Percentiles rank a stretch among this genome's conserved stretches.
phyloP scores from a whole-genome alignment of 1,140 invertebrate species.

The Oscheius sp. region DNA sequence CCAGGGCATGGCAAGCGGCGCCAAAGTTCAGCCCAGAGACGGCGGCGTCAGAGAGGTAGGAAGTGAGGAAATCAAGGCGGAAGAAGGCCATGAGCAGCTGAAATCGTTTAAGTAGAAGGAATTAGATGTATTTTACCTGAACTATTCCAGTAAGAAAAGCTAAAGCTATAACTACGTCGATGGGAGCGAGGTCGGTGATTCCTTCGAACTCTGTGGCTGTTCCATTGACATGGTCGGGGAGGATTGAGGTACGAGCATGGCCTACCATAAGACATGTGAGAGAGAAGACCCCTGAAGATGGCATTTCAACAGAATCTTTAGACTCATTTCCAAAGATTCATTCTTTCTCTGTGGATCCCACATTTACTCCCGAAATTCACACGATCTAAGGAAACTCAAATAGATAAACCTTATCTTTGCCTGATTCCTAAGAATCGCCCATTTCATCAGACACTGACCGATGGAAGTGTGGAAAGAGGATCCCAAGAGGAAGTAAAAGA shows the following conservation, averaged over 20 bases:
- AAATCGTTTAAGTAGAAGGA: neutral
- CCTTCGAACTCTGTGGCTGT: neutral
- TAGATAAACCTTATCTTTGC: too few species aligned
- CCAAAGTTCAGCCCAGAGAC: conserved; percentile 31
- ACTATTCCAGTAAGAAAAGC: conserved; percentile 15
- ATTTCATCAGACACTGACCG: conserved; percentile 45
- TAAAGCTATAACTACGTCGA: conserved; percentile 5
- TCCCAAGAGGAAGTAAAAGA: conserved; percentile 64
- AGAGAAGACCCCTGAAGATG: conserved; percentile 63
- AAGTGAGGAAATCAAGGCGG: conserved; percentile 30
- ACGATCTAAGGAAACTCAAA: too few species aligned
- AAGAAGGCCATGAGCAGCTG: conserved; percentile 29
- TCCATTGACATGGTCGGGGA: conserved; percentile 10
- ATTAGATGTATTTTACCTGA: neutral
- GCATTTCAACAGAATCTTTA: too few species aligned
- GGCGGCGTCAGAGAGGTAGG: conserved; percentile 32
- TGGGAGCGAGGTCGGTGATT: neutral
- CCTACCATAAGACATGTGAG: conserved; percentile 63
- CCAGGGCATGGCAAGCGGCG: conserved; percentile 20
- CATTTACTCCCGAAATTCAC: too few species aligned
- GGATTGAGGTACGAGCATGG: conserved; percentile 1
- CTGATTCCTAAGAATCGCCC: neutral
- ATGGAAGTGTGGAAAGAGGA: conserved; percentile 64
- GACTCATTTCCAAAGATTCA: neutral
- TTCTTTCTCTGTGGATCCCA: too few species aligned